Conservation (phyloP, 2,797 vertebrate species). For the Orestias chungarensis region DNA sequence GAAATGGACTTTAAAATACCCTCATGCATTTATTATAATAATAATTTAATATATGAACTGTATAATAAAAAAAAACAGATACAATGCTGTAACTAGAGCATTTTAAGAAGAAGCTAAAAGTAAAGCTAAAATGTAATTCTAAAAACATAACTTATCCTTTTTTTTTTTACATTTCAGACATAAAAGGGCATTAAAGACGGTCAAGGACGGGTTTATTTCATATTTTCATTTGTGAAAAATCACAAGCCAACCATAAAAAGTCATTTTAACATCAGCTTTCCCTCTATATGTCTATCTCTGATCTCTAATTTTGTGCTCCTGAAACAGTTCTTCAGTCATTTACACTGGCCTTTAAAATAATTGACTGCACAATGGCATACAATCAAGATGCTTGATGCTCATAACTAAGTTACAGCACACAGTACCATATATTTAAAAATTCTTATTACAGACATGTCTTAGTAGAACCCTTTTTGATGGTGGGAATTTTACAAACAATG, state of each 20-base stretch:
- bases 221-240: slow-evolving; percentile 22
- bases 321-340: not conserved
- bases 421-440: not conserved
- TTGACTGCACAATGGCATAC: not conserved
- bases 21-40: not conserved
- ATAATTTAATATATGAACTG: not conserved
- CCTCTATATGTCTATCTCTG: slow-evolving; percentile 17
- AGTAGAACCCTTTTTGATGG: not conserved
- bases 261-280: not conserved
- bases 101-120: not conserved
- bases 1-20: not conserved
- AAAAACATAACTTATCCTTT: not conserved
- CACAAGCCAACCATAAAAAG: not conserved
- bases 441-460: not conserved
- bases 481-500: not conserved
- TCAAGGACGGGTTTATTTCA: not conserved
- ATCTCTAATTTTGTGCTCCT: slow-evolving; percentile 10
- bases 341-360: not conserved
- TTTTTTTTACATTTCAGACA: slow-evolving; percentile 21
- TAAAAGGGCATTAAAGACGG: not conserved
- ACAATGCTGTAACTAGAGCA: not conserved
- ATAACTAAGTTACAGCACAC: not conserved
- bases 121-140: not conserved
- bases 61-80: not conserved
- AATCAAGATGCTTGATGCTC: not conserved